These are phyloP conservation scores for Mantis religiosa DNA, from an alignment of 2,888 invertebrate species.

Conservation along the genomic window DNA sequence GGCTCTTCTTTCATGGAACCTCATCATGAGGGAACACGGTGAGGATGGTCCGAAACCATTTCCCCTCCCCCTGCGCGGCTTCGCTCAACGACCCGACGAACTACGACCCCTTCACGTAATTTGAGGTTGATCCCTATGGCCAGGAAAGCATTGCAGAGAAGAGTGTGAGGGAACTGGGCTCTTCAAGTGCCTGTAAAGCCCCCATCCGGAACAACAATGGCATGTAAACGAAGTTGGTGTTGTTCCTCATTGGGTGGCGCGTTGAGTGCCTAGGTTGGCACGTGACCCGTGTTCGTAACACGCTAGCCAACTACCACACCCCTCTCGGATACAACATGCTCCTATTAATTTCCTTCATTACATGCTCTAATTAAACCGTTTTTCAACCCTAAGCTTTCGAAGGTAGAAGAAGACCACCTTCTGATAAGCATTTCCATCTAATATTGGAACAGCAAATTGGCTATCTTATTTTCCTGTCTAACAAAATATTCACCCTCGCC, in stretches of 20 bases:
- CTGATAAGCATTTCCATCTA: neutral
- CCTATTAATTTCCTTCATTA: neutral
- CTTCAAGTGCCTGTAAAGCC: neutral
- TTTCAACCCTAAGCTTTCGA: neutral
- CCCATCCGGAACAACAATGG: conserved; percentile 15
- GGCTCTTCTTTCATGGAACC: neutral
- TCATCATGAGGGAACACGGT: neutral
- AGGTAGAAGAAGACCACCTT: neutral
- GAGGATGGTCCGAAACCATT: neutral
- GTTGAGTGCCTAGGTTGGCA: neutral
- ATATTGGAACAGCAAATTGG: neutral
- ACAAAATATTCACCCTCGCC: too few relatives aligned
- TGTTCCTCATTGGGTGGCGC: conserved; percentile 1
- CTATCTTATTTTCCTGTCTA: neutral
- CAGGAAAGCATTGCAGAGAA: neutral
- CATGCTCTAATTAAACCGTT: neutral
- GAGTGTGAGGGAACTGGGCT: neutral
- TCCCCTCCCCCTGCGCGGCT: neutral
- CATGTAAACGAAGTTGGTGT: conserved; percentile 19
- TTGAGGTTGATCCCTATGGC: conserved; percentile 24
- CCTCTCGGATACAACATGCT: neutral
- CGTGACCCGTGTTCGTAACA: conserved; percentile 1
- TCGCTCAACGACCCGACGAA: conserved; percentile 10
- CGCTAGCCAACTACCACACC: neutral
- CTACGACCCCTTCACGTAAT: conserved; percentile 19